Evolutionary conservation across 2,113 vertebrate genomes (phyloP), one percentile per base, ranked within the genome.

Genomic region (Bos indicus): DNA sequence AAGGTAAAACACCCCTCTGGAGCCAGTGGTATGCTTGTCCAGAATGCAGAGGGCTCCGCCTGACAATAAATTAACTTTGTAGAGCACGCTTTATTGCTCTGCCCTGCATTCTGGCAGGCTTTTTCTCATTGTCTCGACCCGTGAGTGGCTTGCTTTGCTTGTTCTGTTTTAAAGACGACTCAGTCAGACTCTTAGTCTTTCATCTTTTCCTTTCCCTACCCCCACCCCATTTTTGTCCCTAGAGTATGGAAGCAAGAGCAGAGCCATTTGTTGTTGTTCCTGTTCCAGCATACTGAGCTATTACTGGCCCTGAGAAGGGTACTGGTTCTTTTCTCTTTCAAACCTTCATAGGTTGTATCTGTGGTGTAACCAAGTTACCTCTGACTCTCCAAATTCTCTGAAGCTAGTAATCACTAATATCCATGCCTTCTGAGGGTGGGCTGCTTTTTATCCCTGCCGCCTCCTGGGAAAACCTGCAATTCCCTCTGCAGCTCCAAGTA

Each of bases 51-150:
- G 13, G 81, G 80, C 48, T 92, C 90, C 3, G 0, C 33, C 54
- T 54, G 52, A 33, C 87, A 88, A 57, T 97, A 95, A 97, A 96
- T 97, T 95, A 94, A 92, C 78, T 95, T 93, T 93, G 54, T 83
- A 40, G 11, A 33, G 78, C 52, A 5, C 23, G 54, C 23, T 96
- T 94, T 94, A 83, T 80, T 84, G 91, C 51, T 94, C 67, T 80
- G 40, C 25, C 36, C 33, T 89, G 74, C 7, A 11, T 94, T n/a
- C 57, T 81, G 74, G 67, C 54, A 96, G 59, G 48, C 25, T 95
- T 93, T 94, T 40, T 88, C 21, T 94, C 83, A 57, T 90, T 96
- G 93, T 91, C 78, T 96, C 15, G 21, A 21, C 3, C 40, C 40
- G 19, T 26, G 12, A 86, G 74, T 86, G 77, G 5, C 78, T 97